A percentile compares a stretch with the other conserved stretches of the same genome.
phyloP scores from a whole-genome alignment of 2,888 invertebrate genomes.

The Acleris emargana region DNA sequence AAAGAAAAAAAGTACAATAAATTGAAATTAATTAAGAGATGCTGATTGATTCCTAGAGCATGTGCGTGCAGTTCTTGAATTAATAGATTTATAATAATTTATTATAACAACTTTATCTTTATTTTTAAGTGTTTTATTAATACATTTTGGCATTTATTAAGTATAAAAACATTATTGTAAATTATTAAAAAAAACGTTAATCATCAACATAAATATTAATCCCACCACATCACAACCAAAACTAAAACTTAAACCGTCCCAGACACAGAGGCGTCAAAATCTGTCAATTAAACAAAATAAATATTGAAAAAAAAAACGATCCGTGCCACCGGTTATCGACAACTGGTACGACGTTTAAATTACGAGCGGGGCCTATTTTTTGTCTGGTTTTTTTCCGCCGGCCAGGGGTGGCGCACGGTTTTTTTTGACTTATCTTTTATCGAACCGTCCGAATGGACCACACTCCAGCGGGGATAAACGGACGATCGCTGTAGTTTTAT shows the following conservation, averaged over 20 bases:
- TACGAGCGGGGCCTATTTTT: slow-evolving; percentile 75
- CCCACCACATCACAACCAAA: neutral
- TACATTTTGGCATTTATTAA: no score
- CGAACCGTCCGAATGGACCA: slow-evolving; percentile 55
- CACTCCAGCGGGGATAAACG: slow-evolving; percentile 71
- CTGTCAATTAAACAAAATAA: slow-evolving; percentile 12
- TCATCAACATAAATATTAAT: no score
- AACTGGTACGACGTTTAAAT: slow-evolving; percentile 79
- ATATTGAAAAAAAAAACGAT: slow-evolving; percentile 39
- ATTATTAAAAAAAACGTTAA: no score
- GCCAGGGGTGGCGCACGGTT: slow-evolving; percentile 74
- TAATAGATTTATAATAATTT: no score
- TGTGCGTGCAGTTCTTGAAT: no score
- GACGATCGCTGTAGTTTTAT: slow-evolving; percentile 53
- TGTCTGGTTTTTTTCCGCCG: slow-evolving; percentile 74
- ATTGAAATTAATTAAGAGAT: no score
- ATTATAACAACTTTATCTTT: no score
- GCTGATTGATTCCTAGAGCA: no score
- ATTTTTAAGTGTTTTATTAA: no score
- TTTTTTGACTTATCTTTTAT: slow-evolving; percentile 66
- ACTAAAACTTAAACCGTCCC: neutral
- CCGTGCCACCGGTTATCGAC: slow-evolving; percentile 65
- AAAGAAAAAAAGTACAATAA: no score
- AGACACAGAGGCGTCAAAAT: slow-evolving; percentile 28
- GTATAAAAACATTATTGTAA: no score